These are phyloP conservation scores for Melanocharis versteri DNA, from an alignment of 2,113 vertebrate species.

Conservation along the genomic window DNA sequence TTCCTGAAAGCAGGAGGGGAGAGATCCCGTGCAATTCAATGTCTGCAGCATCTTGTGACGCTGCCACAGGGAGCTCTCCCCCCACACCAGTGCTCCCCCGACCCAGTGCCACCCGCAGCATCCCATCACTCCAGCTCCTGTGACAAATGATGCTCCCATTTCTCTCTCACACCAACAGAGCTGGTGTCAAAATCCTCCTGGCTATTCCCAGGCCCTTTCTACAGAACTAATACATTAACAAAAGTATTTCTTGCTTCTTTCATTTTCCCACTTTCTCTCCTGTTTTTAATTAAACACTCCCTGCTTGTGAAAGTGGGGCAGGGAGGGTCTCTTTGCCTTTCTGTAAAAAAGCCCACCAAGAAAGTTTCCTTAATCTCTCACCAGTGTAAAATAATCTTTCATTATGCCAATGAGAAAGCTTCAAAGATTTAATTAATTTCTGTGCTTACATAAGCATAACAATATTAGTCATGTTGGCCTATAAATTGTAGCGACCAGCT, in stretches of 20 bases:
- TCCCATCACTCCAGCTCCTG: not conserved
- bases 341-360: slow-evolving; percentile 20
- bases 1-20: not conserved
- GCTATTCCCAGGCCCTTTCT: slow-evolving; percentile 2
- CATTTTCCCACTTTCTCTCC: not conserved
- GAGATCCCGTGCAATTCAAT: not conserved
- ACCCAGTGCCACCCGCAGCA: not conserved
- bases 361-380: slow-evolving; percentile 44
- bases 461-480: slow-evolving; percentile 25
- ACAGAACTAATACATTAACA: not conserved
- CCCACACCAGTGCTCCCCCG: not conserved
- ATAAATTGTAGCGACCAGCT: slow-evolving; percentile 13
- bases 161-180: not conserved
- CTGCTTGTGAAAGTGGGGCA: not conserved
- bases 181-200: not conserved
- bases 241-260: slow-evolving; percentile 20
- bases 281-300: slow-evolving; percentile 39
- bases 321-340: not conserved
- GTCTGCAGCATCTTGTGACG: fast-evolving
- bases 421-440: slow-evolving; percentile 63
- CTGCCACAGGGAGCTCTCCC: not conserved
- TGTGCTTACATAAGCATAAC: slow-evolving; percentile 57
- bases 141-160: not conserved
- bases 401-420: not conserved
- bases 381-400: slow-evolving; percentile 22